phyloP scores from a whole-genome alignment of 2,888 invertebrate species.

The Muscina levida region DNA sequence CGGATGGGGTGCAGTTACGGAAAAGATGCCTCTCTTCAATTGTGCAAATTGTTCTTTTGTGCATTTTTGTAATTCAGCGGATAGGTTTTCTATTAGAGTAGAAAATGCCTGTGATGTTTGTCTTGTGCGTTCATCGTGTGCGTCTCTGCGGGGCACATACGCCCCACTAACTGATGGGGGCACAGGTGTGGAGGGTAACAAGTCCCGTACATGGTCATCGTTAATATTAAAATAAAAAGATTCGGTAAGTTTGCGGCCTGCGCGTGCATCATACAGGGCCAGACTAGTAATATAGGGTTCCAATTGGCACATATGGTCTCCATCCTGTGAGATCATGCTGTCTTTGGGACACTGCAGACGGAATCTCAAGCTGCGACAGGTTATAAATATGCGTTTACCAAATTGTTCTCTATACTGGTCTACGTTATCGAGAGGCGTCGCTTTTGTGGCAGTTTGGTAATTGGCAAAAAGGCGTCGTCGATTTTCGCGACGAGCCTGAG shows the following conservation, averaged over 20 bases:
- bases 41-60: conserved; percentile 78
- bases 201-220: conserved; percentile 85
- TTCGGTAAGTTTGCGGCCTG: conserved; percentile 93
- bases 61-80: conserved; percentile 87
- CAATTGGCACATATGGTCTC: conserved; percentile 85
- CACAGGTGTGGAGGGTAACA: conserved; percentile 79
- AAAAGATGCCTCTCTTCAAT: conserved; percentile 88
- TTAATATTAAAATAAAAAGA: conserved; percentile 95
- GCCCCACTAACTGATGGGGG: conserved; percentile 73
- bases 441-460: conserved; percentile 81
- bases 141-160: conserved; percentile 70
- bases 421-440: conserved; percentile 81
- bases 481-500: conserved; percentile 89
- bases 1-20: conserved; percentile 92
- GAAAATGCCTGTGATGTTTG: conserved; percentile 76
- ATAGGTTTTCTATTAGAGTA: conserved; percentile 83
- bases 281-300: conserved; percentile 96
- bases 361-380: conserved; percentile 91
- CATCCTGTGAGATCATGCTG: conserved; percentile 82
- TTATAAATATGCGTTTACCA: conserved; percentile 90
- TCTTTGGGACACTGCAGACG: conserved; percentile 85
- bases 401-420: conserved; percentile 93
- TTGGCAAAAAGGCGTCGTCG: conserved; percentile 89
- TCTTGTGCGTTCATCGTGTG: conserved; percentile 64
- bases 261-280: conserved; percentile 93